Percentiles rank a stretch among this genome's conserved stretches.
Conservation (phyloP, 2,113 vertebrate species). For the Centropus bengalensis region DNA sequence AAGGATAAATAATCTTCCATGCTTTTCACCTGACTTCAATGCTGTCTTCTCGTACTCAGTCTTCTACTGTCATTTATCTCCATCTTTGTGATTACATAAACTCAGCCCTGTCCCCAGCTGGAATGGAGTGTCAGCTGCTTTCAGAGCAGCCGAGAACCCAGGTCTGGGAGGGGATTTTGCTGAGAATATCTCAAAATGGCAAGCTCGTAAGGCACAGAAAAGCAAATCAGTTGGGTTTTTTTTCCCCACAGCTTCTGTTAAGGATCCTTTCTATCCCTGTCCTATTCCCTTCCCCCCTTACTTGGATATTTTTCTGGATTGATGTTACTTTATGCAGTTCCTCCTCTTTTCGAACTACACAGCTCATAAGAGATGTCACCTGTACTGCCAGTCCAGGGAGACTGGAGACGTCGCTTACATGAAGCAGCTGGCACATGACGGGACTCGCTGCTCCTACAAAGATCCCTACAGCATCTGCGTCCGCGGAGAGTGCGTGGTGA, state of each 20-base stretch:
- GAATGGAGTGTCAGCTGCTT: not conserved
- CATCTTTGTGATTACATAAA: not conserved
- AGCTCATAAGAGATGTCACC: constrained; percentile 92
- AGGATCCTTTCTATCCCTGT: not conserved
- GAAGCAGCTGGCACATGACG: constrained; percentile 94
- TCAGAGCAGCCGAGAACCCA: not conserved
- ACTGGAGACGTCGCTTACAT: constrained; percentile 86
- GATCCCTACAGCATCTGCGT: constrained; percentile 95
- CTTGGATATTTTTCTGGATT: not conserved
- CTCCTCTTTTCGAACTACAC: not conserved
- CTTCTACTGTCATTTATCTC: not conserved
- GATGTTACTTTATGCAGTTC: not conserved
- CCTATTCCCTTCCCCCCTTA: fast-evolving
- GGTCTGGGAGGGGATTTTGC: not conserved
- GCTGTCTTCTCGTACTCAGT: not conserved
- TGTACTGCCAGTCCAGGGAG: constrained; percentile 95
- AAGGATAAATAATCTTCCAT: not conserved
- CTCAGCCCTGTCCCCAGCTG: not conserved
- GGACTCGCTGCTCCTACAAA: constrained; percentile 94
- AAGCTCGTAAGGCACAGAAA: not conserved
- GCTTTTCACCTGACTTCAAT: not conserved
- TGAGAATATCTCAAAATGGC: not conserved
- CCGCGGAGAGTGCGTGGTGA: constrained; percentile 96
- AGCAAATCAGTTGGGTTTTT: not conserved
- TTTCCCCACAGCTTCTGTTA: not conserved